A percentile compares a stretch with the other conserved stretches of the same genome.
Conservation (phyloP, 2,113 vertebrate genomes). For the Perca schrenkii region DNA sequence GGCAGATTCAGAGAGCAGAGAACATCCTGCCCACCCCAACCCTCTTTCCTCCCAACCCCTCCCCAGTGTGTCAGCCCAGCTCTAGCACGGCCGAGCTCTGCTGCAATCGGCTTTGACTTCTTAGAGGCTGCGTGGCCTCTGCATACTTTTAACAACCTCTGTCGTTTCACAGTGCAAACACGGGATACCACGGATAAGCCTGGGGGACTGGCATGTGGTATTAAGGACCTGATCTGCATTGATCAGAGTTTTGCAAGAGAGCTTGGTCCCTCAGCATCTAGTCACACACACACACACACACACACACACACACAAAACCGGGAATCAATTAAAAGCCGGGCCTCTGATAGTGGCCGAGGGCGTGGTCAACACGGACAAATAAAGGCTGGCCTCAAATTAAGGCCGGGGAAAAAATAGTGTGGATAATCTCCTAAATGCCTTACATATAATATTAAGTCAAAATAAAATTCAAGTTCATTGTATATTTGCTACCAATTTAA, state of each 20-base stretch:
- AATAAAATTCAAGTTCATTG: too few relatives aligned
- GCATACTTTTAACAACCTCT: slow-evolving; percentile 72
- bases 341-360: too few relatives aligned
- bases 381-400: too few relatives aligned
- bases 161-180: slow-evolving; percentile 66
- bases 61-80: slow-evolving; percentile 29
- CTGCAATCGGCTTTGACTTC: slow-evolving; percentile 71
- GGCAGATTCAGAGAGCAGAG: not conserved
- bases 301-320: too few relatives aligned
- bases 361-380: too few relatives aligned
- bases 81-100: slow-evolving; percentile 26
- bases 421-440: too few relatives aligned
- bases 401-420: too few relatives aligned
- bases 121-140: slow-evolving; percentile 55
- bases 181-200: slow-evolving; percentile 55
- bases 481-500: too few relatives aligned
- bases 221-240: slow-evolving; percentile 46
- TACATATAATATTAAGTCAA: too few relatives aligned
- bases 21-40: not conserved
- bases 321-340: too few relatives aligned
- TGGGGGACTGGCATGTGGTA: slow-evolving; percentile 39
- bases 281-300: not conserved
- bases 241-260: slow-evolving; percentile 47
- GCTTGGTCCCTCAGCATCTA: not conserved
- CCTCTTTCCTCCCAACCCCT: not conserved